phyloP scores from a whole-genome alignment of 2,888 invertebrate genomes.

The Adelognathus sp. region DNA sequence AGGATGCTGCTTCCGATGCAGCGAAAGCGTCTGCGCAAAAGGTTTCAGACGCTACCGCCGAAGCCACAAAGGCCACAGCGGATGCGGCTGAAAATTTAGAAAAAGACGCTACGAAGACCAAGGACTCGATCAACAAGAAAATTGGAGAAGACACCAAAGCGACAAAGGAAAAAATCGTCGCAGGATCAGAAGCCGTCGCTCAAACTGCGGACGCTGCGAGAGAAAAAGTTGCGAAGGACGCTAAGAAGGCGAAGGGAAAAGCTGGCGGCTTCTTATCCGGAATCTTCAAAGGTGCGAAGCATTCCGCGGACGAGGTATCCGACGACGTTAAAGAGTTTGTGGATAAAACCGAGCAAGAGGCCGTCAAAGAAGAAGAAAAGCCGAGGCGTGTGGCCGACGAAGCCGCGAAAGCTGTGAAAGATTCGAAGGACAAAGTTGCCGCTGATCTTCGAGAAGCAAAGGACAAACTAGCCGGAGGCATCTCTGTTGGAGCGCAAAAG shows the following conservation, averaged over 20 bases:
- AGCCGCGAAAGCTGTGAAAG: conserved; percentile 28
- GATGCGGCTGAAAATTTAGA: conserved; percentile 12
- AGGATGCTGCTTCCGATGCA: conserved; percentile 17
- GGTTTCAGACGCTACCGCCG: conserved; percentile 32
- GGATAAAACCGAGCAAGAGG: conserved; percentile 58
- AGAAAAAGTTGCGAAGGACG: too few relatives aligned
- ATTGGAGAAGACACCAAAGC: too few relatives aligned
- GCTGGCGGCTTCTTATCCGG: too few relatives aligned
- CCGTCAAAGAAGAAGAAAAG: conserved; percentile 61
- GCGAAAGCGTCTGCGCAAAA: conserved; percentile 33
- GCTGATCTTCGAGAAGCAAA: conserved; percentile 56
- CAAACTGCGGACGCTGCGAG: too few relatives aligned
- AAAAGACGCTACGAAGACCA: conserved; percentile 24
- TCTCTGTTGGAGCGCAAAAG: conserved; percentile 17
- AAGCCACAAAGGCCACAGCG: background rate
- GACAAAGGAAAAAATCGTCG: conserved; percentile 1
- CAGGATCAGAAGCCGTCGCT: too few relatives aligned
- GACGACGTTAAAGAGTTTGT: conserved; percentile 66
- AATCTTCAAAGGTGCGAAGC: too few relatives aligned
- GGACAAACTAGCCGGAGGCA: conserved; percentile 39
- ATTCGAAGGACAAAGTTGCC: conserved; percentile 47
- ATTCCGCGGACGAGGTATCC: conserved; percentile 60
- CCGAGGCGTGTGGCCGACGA: conserved; percentile 20
- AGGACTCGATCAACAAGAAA: too few relatives aligned
- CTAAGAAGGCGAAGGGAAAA: too few relatives aligned